phyloP scores from a whole-genome alignment of 2,888 invertebrate species.

The Oscheius sp. region DNA sequence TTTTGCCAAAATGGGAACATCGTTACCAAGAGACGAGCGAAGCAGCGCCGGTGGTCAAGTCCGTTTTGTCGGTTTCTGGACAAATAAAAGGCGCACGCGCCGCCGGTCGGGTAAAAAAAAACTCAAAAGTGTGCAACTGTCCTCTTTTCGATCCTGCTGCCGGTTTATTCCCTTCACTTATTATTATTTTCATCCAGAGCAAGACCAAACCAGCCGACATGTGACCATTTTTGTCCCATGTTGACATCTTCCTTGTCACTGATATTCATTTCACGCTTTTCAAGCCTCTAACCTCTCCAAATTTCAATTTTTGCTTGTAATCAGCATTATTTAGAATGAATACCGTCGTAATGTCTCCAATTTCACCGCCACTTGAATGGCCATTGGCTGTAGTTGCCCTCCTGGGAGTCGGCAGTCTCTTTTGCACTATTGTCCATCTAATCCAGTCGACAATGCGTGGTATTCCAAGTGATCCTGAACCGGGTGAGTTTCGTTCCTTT shows the following conservation, averaged over 20 bases:
- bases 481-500: conserved; percentile 3
- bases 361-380: conserved; percentile 31
- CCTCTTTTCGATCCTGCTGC: neutral
- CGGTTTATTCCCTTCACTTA: neutral
- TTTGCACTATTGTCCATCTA: conserved; percentile 27
- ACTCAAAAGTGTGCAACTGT: neutral
- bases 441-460: conserved; percentile 23
- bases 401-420: conserved; percentile 18
- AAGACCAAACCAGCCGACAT: too few species aligned
- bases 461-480: conserved; percentile 16
- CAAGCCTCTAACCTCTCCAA: neutral
- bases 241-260: neutral
- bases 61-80: conserved; percentile 32
- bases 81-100: conserved; percentile 31
- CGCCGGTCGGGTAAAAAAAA: conserved; percentile 1
- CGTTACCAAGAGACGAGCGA: neutral
- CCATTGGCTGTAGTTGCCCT: conserved; percentile 27
- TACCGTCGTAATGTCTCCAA: conserved; percentile 29
- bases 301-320: neutral
- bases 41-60: neutral
- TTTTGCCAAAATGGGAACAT: too few species aligned
- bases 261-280: neutral
- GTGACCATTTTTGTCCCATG: neutral
- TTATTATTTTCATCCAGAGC: neutral
- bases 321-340: neutral